phyloP scores from a whole-genome alignment of 2,888 invertebrate species.

The Willowsia nigromaculata region DNA sequence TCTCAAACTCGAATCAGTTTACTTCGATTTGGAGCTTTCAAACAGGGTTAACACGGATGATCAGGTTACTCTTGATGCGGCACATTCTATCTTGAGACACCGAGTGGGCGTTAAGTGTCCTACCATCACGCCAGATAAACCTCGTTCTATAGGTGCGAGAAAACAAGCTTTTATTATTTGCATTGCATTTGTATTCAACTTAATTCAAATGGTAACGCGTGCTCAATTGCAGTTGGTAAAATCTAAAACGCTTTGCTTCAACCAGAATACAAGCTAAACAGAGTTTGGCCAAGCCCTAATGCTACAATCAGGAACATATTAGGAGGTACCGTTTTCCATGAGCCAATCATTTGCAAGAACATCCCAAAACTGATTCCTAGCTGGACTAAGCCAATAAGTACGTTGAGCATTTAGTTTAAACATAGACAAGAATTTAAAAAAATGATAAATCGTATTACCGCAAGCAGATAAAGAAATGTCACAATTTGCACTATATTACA shows the following conservation, averaged over 20 bases:
- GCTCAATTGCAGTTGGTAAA: neutral
- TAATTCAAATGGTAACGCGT: neutral
- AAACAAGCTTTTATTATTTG: neutral
- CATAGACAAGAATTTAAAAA: neutral
- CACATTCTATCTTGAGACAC: conserved; percentile 90
- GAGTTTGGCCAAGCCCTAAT: conserved; percentile 96
- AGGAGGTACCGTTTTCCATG: conserved; percentile 93
- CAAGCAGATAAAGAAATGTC: too few relatives aligned
- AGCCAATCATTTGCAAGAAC: conserved; percentile 93
- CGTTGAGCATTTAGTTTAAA: neutral
- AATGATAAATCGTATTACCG: neutral
- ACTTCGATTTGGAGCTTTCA: conserved; percentile 92
- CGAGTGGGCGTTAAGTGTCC: conserved; percentile 94
- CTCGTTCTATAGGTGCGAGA: conserved; percentile 87
- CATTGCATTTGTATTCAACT: neutral
- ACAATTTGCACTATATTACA: too few relatives aligned
- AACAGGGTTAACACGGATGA: conserved; percentile 90
- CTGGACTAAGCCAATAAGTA: conserved; percentile 90
- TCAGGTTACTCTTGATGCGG: conserved; percentile 92
- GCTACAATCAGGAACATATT: conserved; percentile 95
- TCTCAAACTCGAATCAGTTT: conserved; percentile 89
- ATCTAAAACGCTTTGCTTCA: conserved; percentile 13
- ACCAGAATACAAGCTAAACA: conserved; percentile 92
- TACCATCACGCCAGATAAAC: conserved; percentile 94
- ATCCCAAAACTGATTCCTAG: conserved; percentile 93